Evolutionary conservation across 2,113 vertebrate genomes (phyloP), one percentile per base, ranked within the genome.

Genomic region (Callithrix jacchus): DNA sequence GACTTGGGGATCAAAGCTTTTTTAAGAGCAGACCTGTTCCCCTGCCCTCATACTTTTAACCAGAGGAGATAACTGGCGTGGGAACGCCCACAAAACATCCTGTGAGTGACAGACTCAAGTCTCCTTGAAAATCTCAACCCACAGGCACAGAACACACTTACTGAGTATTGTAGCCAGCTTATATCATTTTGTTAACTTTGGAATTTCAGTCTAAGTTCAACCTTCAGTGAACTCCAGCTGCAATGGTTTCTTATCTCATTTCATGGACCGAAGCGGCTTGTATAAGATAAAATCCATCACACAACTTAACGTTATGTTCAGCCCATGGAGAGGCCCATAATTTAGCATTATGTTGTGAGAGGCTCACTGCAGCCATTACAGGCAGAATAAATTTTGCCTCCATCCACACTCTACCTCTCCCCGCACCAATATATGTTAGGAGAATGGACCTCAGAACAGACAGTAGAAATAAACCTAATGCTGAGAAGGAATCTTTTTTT

Each of bases 201-300:
- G 92, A 52, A 95, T 97, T 94, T 79, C 1, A 0, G 52, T 16
- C 82, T 77, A 58, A 80, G 93, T 81, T 97, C 97, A 97, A 71
- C 73, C 87, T 66, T 93, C 76, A 25, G 66, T 91, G 97, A 97
- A 97, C 96, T 96, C 76, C 49, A 96, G 81, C 83, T 66, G n/a
- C 52, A 93, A 47, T 37, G 40, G 86, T 73, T 95, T 92, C 95
- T 97, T 83, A 92, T 95, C 95, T 97, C 95, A 95, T 97, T 98
- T 37, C 68, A 95, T 76, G 95, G 94, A 88, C 85, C 0, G 0
- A 47, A 95, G 90, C 0, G 0, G 97, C 90, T 89, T 79, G 88
- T 93, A 17, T 86, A 82, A 96, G 94, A 96, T 95, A 97, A 97
- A 97, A 96, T 97, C 96, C 85, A 95, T 98, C 98, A 97, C 27